Percentiles rank a stretch among this genome's conserved stretches.
Evolutionary conservation across 2,113 vertebrate species (phyloP).

Genomic region (Atherinomorus stipes): DNA sequence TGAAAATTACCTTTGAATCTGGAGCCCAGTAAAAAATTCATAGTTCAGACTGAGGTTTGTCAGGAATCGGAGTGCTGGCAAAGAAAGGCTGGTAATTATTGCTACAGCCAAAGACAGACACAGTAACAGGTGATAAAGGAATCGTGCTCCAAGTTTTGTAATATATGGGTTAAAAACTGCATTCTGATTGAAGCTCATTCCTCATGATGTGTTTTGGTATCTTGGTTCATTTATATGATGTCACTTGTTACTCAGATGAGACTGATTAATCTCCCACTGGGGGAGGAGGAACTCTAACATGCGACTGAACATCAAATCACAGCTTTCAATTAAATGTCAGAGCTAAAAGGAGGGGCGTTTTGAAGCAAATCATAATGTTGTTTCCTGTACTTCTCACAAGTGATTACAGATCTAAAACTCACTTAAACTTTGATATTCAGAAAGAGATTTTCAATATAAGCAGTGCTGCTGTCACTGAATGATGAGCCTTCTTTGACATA

Average conservation of each 20-base stretch:
- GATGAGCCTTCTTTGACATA: not conserved
- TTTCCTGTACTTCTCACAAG: slow-evolving; percentile 8
- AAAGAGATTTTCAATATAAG: not conserved
- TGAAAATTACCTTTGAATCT: no score
- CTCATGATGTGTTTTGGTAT: not conserved
- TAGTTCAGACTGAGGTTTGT: slow-evolving; percentile 24
- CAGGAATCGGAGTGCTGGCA: not conserved
- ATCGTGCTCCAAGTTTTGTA: not conserved
- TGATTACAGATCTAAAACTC: slow-evolving; percentile 3
- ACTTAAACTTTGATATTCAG: not conserved
- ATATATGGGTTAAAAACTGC: slow-evolving; percentile 8
- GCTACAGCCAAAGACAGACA: slow-evolving; percentile 3
- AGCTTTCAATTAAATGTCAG: slow-evolving; percentile 5
- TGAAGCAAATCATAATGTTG: not conserved
- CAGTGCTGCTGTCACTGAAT: not conserved
- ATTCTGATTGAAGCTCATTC: slow-evolving; percentile 4
- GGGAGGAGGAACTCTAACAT: slow-evolving; percentile 2
- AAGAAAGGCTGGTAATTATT: slow-evolving; percentile 21
- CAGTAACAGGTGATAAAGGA: not conserved
- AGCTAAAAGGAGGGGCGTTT: not conserved
- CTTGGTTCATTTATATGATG: not conserved
- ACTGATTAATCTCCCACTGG: not conserved
- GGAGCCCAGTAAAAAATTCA: slow-evolving; percentile 1
- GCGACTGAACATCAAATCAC: slow-evolving; percentile 8
- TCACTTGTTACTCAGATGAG: not conserved